Percentiles rank a stretch among this genome's conserved stretches.
Conservation (phyloP, 1,140 invertebrate species). For the Neotoxoptera formosana region DNA sequence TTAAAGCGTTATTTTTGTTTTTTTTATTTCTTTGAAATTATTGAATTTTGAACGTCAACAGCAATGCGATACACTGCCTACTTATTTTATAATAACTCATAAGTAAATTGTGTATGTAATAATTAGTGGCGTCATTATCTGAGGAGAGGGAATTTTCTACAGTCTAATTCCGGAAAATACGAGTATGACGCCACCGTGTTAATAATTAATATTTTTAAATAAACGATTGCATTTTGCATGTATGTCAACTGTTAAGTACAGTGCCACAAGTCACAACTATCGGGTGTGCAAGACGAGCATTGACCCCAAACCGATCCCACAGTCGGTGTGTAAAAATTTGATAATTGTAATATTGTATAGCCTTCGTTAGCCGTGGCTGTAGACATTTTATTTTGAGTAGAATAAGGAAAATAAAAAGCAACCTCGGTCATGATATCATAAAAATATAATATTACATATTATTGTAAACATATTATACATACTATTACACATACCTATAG, state of each 20-base stretch:
- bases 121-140: not conserved
- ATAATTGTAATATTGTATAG: too few species aligned
- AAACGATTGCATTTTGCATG: not conserved
- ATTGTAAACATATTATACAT: too few species aligned
- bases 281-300: too few species aligned
- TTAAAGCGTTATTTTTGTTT: not conserved
- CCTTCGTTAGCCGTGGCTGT: too few species aligned
- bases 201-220: not conserved
- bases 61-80: not conserved
- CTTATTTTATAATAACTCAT: not conserved
- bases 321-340: too few species aligned
- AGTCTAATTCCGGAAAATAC: not conserved
- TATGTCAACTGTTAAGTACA: not conserved
- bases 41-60: not conserved
- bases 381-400: too few species aligned
- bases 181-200: not conserved
- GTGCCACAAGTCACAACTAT: too few species aligned
- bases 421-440: too few species aligned
- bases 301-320: too few species aligned
- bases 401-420: too few species aligned
- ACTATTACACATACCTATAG: too few species aligned
- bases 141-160: not conserved
- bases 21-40: not conserved
- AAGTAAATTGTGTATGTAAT: not conserved
- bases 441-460: too few species aligned